A percentile compares a stretch with the other conserved stretches of the same genome.
Evolutionary conservation across 1,140 invertebrate genomes (phyloP).

Genomic region (Battus philenor): DNA sequence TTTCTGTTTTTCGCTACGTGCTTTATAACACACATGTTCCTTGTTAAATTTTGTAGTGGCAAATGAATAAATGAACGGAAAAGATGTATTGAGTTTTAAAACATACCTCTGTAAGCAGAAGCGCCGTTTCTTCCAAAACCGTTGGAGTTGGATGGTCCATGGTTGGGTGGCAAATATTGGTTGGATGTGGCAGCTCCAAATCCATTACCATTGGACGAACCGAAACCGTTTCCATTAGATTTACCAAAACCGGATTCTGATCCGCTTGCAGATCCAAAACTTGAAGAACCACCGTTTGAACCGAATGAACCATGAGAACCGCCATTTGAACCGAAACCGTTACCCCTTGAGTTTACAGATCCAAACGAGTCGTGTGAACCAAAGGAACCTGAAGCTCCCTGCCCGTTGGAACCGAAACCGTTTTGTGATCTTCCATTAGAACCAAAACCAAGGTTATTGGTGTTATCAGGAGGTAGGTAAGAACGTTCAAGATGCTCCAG

Average conservation of each 20-base stretch:
- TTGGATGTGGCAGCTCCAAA: conserved; percentile 43
- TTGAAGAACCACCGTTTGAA: conserved; percentile 16
- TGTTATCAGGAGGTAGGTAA: conserved; percentile 50
- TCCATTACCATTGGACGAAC: conserved; percentile 22
- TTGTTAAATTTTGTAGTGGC: too few relatives aligned
- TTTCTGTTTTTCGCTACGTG: too few relatives aligned
- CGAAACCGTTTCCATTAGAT: conserved; percentile 21
- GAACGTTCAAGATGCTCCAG: conserved; percentile 55
- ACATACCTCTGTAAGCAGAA: conserved; percentile 27
- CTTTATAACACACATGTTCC: too few relatives aligned
- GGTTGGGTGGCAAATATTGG: conserved; percentile 59
- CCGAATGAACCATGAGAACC: conserved; percentile 18
- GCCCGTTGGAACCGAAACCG: conserved; percentile 17
- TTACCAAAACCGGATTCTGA: conserved; percentile 12
- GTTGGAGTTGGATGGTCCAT: conserved; percentile 35
- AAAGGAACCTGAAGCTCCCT: conserved; percentile 14
- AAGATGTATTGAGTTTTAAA: too few relatives aligned
- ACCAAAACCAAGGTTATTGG: conserved; percentile 13
- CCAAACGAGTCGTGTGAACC: conserved; percentile 13
- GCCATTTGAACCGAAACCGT: conserved; percentile 18
- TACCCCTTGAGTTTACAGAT: conserved; percentile 2
- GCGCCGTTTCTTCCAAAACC: conserved; percentile 19
- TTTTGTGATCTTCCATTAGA: conserved; percentile 9
- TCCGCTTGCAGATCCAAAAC: conserved; percentile 1
- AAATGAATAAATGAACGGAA: too few relatives aligned